A percentile compares a stretch with the other conserved stretches of the same genome.
These are phyloP conservation scores for Metopia argyrocephala DNA, from an alignment of 2,888 invertebrate species.

Conservation along the genomic window DNA sequence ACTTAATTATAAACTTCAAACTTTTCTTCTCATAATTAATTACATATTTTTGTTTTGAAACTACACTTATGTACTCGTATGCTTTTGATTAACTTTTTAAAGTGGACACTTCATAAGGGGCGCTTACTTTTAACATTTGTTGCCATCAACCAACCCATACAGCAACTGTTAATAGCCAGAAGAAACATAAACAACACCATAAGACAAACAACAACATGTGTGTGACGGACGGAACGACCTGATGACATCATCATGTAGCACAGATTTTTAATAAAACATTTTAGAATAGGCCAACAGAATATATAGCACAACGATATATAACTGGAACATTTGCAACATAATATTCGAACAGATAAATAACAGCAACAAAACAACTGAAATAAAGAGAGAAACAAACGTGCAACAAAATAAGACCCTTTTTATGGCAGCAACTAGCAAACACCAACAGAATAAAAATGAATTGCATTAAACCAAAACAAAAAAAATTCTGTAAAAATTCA, in stretches of 20 bases:
- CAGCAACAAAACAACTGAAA: neutral
- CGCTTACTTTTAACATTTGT: constrained; percentile 28
- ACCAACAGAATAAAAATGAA: neutral
- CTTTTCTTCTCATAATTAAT: no score
- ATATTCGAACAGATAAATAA: neutral
- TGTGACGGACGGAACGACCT: constrained; percentile 7
- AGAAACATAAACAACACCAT: neutral
- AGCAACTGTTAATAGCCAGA: constrained; percentile 1
- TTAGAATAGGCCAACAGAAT: constrained; percentile 70
- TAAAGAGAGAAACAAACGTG: neutral
- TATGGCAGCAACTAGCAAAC: neutral
- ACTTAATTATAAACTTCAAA: no score
- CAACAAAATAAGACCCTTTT: constrained; percentile 18
- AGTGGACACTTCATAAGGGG: neutral
- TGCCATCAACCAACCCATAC: constrained; percentile 64
- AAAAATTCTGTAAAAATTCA: neutral
- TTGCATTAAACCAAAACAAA: neutral
- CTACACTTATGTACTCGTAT: neutral
- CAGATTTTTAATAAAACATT: constrained; percentile 74
- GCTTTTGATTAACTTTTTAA: neutral
- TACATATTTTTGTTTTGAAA: no score
- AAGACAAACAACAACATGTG: constrained; percentile 38
- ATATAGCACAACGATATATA: neutral
- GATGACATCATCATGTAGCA: constrained; percentile 67
- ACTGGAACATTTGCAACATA: constrained; percentile 15